Evolutionary conservation across 2,113 vertebrate genomes (phyloP), one percentile per base, ranked within the genome.

Genomic region (Cebidichthys violaceus): DNA sequence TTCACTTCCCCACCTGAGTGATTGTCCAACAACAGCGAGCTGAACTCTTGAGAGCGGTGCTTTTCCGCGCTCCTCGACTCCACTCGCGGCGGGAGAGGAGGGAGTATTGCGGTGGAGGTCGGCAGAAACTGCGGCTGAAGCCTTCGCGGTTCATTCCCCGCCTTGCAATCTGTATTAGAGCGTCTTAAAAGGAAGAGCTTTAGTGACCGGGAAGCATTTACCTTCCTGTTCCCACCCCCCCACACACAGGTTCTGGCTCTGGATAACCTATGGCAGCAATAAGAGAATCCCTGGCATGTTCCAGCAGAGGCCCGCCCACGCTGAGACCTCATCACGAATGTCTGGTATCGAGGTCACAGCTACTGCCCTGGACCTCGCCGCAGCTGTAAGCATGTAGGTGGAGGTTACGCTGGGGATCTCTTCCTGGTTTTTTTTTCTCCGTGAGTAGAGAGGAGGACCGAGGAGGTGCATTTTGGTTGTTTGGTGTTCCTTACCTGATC

Each of bases 131-230:
- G 54, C 77, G 18, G 82, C 77, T 55, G 69, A 60, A 77, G 77
- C 69, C 68, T 70, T 70, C 37, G 7, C 20, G 17, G 47, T 84
- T 86, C 86, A 85, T 83, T 81, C 90, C 90, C 79, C 68, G 37
- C 79, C 77, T 79, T 55, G 62, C 87, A 92, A 91, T 92, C 89
- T 87, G 86, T 90, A 87, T 94, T 88, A 91, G 82, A 87, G 78
- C 69, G 84, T 88, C 82, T 90, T 91, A 90, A 72, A 72, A 76
- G 75, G 81, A 89, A 82, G 73, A 68, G 86, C 77, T 88, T 93
- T 89, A 88, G 77, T 50, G 79, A 84, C 65, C 65, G 14, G 55
- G 70, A 81, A 83, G 85, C 69, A 65, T 81, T 70, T 86, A 67
- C 64, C 35, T 62, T 72, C 15, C 65, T 8, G 4, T 9, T 17